Evolutionary conservation across 2,888 invertebrate species (phyloP), one percentile per base, ranked within the genome.

Genomic region (Aquatica leii): DNA sequence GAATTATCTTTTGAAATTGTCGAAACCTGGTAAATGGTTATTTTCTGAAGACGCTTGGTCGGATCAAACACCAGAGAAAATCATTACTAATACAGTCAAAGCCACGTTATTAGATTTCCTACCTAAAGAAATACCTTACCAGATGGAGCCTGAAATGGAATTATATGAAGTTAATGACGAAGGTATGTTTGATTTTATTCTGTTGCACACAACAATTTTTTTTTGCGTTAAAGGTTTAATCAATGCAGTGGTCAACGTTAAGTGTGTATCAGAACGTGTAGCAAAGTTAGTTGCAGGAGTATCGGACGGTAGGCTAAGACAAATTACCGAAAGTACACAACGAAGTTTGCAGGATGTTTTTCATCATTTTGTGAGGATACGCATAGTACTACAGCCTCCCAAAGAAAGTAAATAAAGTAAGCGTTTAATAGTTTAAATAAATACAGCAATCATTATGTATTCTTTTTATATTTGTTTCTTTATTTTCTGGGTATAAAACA

Each of bases 121-220:
- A 43, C 88, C 90, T 0, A 86, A 94, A 70, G 95, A 97, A 83
- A 86, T 98, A 43, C 98, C 98, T 0, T 98, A 98, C 76, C 84
- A 80, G 40, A 77, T 97, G 2, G 82, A 85, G 63, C 84, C 88
- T 5, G 75, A 83, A 51, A 76, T 95, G 12, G 92, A 93, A 77
- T 88, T 88, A 76, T 88, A 86, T 71, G 87, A 89, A 69, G 82
- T 85, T 17, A 82, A 86, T 24, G 86, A 87, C 67, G 24, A 24
- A 24, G 86, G 86, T 82, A 76, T 67, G 62, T 52, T 6, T 48
- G 14, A 18, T 15, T 15, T n/a, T n/a, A n/a, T n/a, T n/a, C n/a
- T n/a, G n/a, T n/a, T n/a, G n/a, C n/a, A n/a, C n/a, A n/a, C n/a
- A n/a, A n/a, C n/a, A n/a, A n/a, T n/a, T n/a, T n/a, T n/a, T 21